These are phyloP conservation scores for Ceratina japonica DNA, from an alignment of 1,140 invertebrate species.

Conservation along the genomic window DNA sequence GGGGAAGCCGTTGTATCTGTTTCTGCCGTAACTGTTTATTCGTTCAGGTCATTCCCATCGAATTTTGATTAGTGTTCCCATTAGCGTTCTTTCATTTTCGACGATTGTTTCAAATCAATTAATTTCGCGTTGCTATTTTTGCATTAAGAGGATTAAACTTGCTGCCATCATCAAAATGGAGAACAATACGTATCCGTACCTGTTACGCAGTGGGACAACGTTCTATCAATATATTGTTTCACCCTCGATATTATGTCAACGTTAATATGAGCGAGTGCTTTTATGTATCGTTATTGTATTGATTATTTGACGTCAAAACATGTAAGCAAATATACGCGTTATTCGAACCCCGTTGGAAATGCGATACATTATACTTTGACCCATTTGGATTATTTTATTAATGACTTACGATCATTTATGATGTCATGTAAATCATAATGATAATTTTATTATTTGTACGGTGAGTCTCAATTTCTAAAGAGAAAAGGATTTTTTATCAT, in stretches of 20 bases:
- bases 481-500: too few species aligned
- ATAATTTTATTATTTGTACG: not conserved
- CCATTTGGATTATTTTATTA: not conserved
- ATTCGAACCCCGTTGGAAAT: not conserved
- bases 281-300: not conserved
- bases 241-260: too few species aligned
- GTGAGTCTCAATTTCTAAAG: not conserved
- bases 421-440: too few species aligned
- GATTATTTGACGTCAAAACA: slow-evolving; percentile 13
- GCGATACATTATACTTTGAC: not conserved
- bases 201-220: not conserved
- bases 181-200: not conserved
- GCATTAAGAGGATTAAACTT: too few species aligned
- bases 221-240: slow-evolving; percentile 1
- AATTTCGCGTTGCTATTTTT: too few species aligned
- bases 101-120: not conserved
- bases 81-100: not conserved
- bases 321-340: not conserved
- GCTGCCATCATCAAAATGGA: too few species aligned
- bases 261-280: not conserved
- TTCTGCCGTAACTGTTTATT: slow-evolving; percentile 7
- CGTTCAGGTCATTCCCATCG: not conserved
- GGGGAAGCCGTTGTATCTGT: not conserved
- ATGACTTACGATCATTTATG: too few species aligned
- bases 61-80: not conserved